A percentile compares a stretch with the other conserved stretches of the same genome.
Conservation (phyloP, 1,140 invertebrate genomes). For the Orussus abietinus region DNA sequence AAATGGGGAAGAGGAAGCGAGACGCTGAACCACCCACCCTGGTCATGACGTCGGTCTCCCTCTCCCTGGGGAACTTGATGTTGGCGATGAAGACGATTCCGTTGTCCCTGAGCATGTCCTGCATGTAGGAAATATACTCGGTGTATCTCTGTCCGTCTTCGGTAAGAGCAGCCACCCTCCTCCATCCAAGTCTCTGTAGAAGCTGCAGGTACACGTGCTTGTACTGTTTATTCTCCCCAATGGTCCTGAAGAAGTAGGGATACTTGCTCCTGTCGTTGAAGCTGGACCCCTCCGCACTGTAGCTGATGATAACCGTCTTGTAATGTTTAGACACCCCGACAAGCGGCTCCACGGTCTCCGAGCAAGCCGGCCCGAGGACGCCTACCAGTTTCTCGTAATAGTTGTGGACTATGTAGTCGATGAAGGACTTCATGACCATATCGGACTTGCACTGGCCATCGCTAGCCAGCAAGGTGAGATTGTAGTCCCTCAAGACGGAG, state of each 20-base stretch:
- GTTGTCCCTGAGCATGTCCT: conserved; percentile 61
- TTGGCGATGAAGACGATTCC: conserved; percentile 67
- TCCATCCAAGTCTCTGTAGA: conserved; percentile 66
- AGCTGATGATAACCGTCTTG: conserved; percentile 73
- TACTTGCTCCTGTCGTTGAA: conserved; percentile 69
- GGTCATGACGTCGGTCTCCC: conserved; percentile 46
- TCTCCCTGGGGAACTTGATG: conserved; percentile 64
- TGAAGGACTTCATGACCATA: conserved; percentile 74
- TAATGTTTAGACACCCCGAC: conserved; percentile 78
- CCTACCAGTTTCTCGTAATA: conserved; percentile 61
- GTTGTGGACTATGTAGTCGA: conserved; percentile 64
- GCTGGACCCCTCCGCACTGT: conserved; percentile 73
- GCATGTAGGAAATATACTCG: conserved; percentile 72
- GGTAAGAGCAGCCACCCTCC: conserved; percentile 67
- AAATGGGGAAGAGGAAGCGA: conserved; percentile 9
- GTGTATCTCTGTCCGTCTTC: conserved; percentile 79
- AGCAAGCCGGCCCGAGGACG: conserved; percentile 80
- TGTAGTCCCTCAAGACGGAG: conserved; percentile 61
- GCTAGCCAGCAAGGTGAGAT: conserved; percentile 57
- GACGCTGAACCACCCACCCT: conserved; percentile 45
- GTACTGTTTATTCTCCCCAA: conserved; percentile 76
- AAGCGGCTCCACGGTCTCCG: conserved; percentile 78
- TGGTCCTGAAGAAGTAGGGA: conserved; percentile 81
- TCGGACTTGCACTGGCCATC: conserved; percentile 74
- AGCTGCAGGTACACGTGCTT: conserved; percentile 67